phyloP scores from a whole-genome alignment of 2,113 vertebrate genomes.

The Plotosus lineatus region DNA sequence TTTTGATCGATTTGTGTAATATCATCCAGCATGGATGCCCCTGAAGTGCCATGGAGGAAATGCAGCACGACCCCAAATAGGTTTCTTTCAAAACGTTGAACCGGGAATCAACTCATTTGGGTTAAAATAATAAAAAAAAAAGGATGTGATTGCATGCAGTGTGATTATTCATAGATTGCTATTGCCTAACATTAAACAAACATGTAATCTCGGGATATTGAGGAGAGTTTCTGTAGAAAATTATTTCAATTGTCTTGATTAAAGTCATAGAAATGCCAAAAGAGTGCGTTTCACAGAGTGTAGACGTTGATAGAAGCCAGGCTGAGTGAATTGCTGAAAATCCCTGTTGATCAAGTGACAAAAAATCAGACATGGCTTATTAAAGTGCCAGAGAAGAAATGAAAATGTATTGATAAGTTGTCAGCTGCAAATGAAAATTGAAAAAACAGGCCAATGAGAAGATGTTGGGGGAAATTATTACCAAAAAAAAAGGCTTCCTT shows the following conservation, averaged over 20 bases:
- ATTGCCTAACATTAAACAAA: constrained; percentile 11
- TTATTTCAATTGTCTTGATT: constrained; percentile 31
- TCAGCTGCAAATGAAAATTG: background rate
- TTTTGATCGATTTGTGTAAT: constrained; percentile 29
- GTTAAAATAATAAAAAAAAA: no score
- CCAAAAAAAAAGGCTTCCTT: no score
- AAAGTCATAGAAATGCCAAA: constrained; percentile 25
- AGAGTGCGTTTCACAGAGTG: constrained; percentile 10
- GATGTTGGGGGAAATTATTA: background rate
- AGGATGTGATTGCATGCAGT: constrained; percentile 29
- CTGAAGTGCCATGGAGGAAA: constrained; percentile 10
- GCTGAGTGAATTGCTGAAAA: background rate
- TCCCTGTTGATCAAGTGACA: background rate
- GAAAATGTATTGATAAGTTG: background rate
- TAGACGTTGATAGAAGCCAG: background rate
- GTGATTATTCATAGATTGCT: background rate
- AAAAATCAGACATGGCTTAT: background rate
- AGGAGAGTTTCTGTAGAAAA: constrained; percentile 16
- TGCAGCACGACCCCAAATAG: constrained; percentile 9
- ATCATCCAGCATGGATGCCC: constrained; percentile 24
- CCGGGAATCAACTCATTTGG: background rate
- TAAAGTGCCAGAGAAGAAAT: background rate
- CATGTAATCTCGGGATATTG: background rate
- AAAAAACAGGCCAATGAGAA: background rate
- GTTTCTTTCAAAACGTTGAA: constrained; percentile 13